These are phyloP conservation scores for Anorthoa munda DNA, from an alignment of 2,888 invertebrate species.

Conservation along the genomic window DNA sequence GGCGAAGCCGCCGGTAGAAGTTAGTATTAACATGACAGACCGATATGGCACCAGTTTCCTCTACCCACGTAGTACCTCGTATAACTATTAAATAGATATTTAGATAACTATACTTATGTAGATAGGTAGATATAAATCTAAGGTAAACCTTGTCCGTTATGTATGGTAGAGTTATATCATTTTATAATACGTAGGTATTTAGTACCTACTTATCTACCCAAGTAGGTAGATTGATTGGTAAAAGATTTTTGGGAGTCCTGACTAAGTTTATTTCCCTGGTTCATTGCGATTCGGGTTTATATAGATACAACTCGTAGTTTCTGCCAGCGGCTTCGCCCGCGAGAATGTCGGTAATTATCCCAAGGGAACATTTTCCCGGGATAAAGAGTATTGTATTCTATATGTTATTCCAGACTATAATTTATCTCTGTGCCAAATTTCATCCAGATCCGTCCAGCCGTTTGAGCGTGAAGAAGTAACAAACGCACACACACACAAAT, in stretches of 20 bases:
- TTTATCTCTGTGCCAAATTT: no score
- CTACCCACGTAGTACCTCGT: conserved; percentile 21
- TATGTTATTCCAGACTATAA: no score
- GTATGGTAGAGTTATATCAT: background rate
- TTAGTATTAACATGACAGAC: conserved; percentile 21
- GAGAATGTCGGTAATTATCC: no score
- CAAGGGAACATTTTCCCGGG: no score
- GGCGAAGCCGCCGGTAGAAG: no score
- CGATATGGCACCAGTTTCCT: conserved; percentile 25
- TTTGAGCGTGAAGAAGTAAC: no score
- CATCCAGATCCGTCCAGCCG: no score
- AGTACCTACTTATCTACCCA: background rate
- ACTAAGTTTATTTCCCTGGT: conserved; percentile 2
- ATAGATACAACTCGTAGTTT: no score
- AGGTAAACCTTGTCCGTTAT: conserved; percentile 6
- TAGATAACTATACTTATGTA: background rate
- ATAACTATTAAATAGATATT: background rate
- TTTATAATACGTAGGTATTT: background rate
- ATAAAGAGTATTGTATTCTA: no score
- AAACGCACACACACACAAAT: no score
- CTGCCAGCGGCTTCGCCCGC: no score
- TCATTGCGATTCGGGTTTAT: background rate
- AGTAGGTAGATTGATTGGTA: no score
- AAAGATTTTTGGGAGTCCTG: conserved; percentile 1
- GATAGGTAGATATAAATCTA: conserved; percentile 1